Base-by-base conservation (phyloP, 1,140 invertebrate genomes). In the Drosophila pandora region DNA sequence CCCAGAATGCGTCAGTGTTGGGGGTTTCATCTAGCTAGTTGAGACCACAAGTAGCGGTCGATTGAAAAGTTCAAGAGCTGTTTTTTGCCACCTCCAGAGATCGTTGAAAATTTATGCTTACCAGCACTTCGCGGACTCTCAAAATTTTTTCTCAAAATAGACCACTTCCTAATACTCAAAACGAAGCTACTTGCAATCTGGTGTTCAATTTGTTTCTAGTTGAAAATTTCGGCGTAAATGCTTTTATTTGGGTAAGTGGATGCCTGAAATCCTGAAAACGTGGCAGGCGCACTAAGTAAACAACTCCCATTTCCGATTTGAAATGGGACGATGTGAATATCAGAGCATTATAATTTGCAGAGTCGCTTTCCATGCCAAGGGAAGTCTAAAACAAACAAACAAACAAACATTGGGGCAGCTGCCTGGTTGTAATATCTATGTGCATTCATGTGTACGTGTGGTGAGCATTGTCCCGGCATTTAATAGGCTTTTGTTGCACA, bases 401-500 rank as follows among this genome's bases (percentile, higher is more conserved):
- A 81, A 81, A 76, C 78, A 80, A 65, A 67, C 52, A 53, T 39
- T 47, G 23, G 54, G 25, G 47, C 53, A 63, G 30, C 58, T 70
- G 59, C n/a, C 41, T 22, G 17, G 53, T 45, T 76, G 71, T 62
- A 52, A 80, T 48, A 56, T 78, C 52, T 79, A 32, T 63, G 55
- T 57, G 53, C 25, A 34, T 68, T 56, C 54, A 56, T 55, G 54
- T 53, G 43, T 32, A 69, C 32, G 54, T 67, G 53, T 79, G 72
- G 52, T 55, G 59, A 49, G 63, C 57, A 78, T 82, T 82, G 79
- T 82, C 75, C 78, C 76, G 79, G 62, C 59, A 82, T 82, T 82
- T 82, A 82, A 82, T 82, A 75, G 74, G 74, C 79, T 82, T 82
- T 82, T 82, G 79, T 78, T 82, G 75, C 79, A 37, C 34, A 83